Conservation (phyloP, 2,113 vertebrate genomes). For the Nothobranchius kuhntae region DNA sequence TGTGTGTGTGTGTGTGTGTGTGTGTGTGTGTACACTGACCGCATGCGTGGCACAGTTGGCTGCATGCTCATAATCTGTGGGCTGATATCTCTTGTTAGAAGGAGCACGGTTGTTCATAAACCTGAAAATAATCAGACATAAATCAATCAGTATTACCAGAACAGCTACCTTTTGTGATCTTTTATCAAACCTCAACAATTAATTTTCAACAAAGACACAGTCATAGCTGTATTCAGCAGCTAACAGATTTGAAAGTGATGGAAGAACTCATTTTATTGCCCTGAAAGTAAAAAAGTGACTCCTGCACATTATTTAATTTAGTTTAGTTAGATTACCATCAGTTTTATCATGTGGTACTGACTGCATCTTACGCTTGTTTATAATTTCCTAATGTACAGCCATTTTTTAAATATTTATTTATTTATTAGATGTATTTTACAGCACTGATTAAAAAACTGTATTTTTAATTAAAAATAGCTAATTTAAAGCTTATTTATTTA, state of each 20-base stretch:
- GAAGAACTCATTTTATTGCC: background rate
- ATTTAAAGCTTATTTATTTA: background rate
- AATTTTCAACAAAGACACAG: background rate
- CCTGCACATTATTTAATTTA: background rate
- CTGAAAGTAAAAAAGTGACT: background rate
- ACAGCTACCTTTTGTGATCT: background rate
- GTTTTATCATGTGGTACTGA: too few relatives aligned
- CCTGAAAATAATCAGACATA: constrained; percentile 70
- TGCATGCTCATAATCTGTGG: constrained; percentile 93
- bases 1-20: constrained; percentile 22
- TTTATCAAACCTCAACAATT: constrained; percentile 3
- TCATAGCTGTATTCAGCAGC: background rate
- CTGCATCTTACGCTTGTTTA: too few relatives aligned
- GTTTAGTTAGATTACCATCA: background rate
- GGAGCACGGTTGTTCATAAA: constrained; percentile 97
- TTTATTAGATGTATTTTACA: too few relatives aligned
- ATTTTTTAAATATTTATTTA: too few relatives aligned
- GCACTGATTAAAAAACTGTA: background rate
- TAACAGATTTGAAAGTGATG: background rate
- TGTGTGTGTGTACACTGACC: constrained; percentile 76
- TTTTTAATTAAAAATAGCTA: background rate
- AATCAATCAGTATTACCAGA: background rate
- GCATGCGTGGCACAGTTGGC: constrained; percentile 97
- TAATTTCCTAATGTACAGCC: too few relatives aligned
- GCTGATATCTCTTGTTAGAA: constrained; percentile 91